Conservation (phyloP, 2,797 vertebrate species). For the Strix occidentalis region DNA sequence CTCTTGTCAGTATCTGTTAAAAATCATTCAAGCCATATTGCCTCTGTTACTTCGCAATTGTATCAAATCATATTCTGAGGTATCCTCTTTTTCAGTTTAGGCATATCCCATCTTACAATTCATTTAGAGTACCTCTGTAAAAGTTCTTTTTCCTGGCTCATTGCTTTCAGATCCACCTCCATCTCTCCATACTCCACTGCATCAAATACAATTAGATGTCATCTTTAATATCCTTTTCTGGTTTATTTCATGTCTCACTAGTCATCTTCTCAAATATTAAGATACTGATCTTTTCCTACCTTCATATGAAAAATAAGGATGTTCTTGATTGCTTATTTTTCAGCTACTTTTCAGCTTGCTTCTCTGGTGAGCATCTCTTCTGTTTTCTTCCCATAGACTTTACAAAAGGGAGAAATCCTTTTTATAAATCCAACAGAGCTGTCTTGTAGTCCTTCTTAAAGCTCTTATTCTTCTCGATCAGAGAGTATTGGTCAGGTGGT, state of each 20-base stretch:
- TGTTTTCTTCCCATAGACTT: neutral
- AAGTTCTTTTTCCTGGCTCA: constrained; percentile 13
- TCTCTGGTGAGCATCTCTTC: neutral
- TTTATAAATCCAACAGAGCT: neutral
- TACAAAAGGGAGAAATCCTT: neutral
- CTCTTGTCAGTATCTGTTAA: neutral
- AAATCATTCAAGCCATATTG: neutral
- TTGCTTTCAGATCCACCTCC: constrained; percentile 1
- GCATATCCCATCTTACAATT: neutral
- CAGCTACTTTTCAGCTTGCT: neutral
- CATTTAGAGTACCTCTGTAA: neutral
- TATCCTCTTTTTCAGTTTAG: neutral
- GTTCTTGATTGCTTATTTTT: neutral
- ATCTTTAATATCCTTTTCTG: constrained; percentile 14
- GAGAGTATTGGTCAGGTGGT: neutral
- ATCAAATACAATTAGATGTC: constrained; percentile 33
- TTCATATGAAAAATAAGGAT: neutral
- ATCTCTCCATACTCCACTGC: neutral
- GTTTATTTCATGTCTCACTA: constrained; percentile 17
- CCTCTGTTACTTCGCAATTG: neutral
- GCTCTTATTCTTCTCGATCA: neutral
- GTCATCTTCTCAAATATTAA: neutral
- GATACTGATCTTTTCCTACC: neutral
- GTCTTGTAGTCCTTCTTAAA: neutral
- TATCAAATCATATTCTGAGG: neutral